Percentiles rank a stretch among this genome's conserved stretches.
Conservation (phyloP, 2,888 invertebrate species). For the Leptopilina drosophilae region DNA sequence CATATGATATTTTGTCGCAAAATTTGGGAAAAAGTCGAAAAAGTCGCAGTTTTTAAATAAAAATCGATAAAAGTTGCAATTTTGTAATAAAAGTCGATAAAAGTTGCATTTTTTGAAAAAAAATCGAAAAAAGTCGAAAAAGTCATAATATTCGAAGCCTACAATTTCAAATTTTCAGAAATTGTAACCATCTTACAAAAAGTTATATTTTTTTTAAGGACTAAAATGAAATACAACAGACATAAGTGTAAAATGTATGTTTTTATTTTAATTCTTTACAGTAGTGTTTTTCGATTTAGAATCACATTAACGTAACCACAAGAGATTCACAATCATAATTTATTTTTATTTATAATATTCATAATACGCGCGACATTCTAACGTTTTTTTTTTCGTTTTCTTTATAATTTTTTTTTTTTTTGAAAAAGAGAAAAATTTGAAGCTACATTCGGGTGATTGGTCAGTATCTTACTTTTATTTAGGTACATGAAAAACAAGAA, state of each 20-base stretch:
- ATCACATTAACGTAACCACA: conserved; percentile 82
- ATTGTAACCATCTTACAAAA: no score
- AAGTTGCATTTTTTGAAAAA: no score
- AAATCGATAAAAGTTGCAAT: no score
- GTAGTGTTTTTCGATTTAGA: conserved; percentile 78
- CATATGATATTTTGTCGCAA: no score
- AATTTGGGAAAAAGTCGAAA: no score
- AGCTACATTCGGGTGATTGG: conserved; percentile 74
- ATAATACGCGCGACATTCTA: conserved; percentile 77
- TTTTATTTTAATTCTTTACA: conserved; percentile 81
- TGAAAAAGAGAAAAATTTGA: conserved; percentile 71
- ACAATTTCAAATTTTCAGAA: no score
- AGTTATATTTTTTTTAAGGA: no score
- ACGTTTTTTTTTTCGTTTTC: conserved; percentile 57
- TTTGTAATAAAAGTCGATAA: no score
- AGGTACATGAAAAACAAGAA: conserved; percentile 43
- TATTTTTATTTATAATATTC: conserved; percentile 81
- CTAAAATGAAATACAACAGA: conserved; percentile 14
- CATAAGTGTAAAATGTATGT: conserved; percentile 76
- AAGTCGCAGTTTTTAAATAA: no score
- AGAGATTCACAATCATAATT: conserved; percentile 82
- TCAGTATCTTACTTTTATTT: conserved; percentile 69
- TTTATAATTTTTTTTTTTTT: conserved; percentile 50
- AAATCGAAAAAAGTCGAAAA: no score
- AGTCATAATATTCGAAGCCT: no score